Percentiles rank a stretch among this genome's conserved stretches.
These are phyloP conservation scores for Heliconius congener DNA, from an alignment of 1,140 invertebrate species.

Conservation along the genomic window DNA sequence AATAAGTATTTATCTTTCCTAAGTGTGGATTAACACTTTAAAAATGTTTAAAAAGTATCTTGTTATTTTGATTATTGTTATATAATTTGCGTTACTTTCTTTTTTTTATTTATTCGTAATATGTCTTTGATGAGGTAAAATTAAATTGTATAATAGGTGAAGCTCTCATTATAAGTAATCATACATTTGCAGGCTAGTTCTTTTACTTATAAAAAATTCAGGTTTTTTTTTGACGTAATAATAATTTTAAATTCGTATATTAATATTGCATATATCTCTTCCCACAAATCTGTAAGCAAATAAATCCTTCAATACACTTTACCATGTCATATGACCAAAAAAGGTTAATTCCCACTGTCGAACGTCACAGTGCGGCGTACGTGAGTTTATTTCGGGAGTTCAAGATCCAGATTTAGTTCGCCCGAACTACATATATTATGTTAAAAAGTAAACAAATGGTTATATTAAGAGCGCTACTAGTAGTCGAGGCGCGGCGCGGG, in stretches of 20 bases:
- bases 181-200: no score
- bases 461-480: constrained; percentile 56
- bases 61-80: constrained; percentile 7
- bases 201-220: no score
- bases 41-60: not conserved
- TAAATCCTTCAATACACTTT: not conserved
- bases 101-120: not conserved
- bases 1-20: no score
- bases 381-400: constrained; percentile 63
- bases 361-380: constrained; percentile 34
- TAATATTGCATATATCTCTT: not conserved
- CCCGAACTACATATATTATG: constrained; percentile 58
- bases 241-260: not conserved
- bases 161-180: no score
- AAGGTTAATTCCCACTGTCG: constrained; percentile 26
- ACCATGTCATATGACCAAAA: constrained; percentile 32
- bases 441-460: constrained; percentile 62
- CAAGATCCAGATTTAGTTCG: constrained; percentile 60
- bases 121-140: not conserved
- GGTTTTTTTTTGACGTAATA: no score
- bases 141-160: no score
- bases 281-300: not conserved
- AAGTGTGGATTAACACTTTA: no score
- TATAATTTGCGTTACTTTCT: not conserved
- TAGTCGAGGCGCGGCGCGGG: not conserved